Evolutionary conservation across 1,140 invertebrate species (phyloP), one percentile per base, ranked within the genome.

Genomic region (Cyclargus thomasi): DNA sequence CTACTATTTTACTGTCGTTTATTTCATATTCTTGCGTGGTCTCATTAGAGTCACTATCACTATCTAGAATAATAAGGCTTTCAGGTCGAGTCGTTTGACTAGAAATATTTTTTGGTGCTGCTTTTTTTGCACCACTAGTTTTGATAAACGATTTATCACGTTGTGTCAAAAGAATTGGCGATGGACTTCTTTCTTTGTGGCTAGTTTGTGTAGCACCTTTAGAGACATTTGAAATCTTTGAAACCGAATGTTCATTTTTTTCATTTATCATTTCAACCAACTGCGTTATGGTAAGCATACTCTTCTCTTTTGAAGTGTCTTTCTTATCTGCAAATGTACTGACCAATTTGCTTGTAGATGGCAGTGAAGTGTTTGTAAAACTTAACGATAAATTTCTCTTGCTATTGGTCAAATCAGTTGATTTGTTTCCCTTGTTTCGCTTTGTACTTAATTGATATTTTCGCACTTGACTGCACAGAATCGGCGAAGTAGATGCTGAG

Each of bases 231-330:
- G 22, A 62, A 39, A 70, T 74, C 39, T 53, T 57, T 18, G 64
- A 18, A 16, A 39, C 62, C 16, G 72, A 70, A 69, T 67, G 70
- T 17, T 65, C 63, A 35, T 69, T 67, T n/a, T 70, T 73, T 68
- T 69, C 80, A 67, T 88, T 90, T 14, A 90, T 87, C 73, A 87
- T 79, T 62, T 88, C 77, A 35, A 87, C 79, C 0, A 86, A 71
- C 72, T 90, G 85, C 17, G 87, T 87, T 70, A 87, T 80, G 1
- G 85, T 83, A 11, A 88, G 73, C 81, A 87, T 80, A 68, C 84
- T 88, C 72, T 82, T 88, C 53, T 78, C 77, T 53, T 62, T 80
- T 1, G 70, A 73, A 53, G 74, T 69, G 18, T 57, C 22, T 62
- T 16, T 18, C n/a, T 66, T 22, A 65, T 62, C 29, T 23, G 29